These are phyloP conservation scores for Trachelus tabidus DNA, from an alignment of 2,888 invertebrate species.

Conservation along the genomic window DNA sequence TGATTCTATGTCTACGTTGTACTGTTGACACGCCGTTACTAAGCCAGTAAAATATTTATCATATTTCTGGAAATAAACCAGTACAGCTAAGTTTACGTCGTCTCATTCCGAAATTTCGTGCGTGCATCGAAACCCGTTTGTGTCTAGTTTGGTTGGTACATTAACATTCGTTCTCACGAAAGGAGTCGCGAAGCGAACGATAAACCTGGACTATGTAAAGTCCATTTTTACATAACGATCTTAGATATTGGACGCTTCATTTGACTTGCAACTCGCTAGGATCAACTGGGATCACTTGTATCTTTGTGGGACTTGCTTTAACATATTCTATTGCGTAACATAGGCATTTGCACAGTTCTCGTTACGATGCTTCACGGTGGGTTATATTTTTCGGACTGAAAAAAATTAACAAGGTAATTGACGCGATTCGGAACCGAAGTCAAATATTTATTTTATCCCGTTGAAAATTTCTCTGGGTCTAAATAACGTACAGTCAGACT, in stretches of 20 bases:
- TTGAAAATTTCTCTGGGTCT: neutral
- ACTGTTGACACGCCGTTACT: neutral
- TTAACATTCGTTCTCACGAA: neutral
- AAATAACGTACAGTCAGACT: neutral
- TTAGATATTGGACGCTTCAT: neutral
- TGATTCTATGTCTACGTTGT: neutral
- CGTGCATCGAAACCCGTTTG: neutral
- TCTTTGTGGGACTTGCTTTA: neutral
- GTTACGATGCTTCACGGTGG: neutral
- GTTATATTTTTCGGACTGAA: neutral
- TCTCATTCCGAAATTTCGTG: neutral
- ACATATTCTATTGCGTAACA: neutral
- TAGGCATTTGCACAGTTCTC: neutral
- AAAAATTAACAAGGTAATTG: neutral
- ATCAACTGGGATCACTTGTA: neutral
- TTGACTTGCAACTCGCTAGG: neutral
- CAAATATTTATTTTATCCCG: neutral
- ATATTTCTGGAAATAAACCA: conserved; percentile 47
- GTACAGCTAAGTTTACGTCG: neutral
- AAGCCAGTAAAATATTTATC: conserved; percentile 31
- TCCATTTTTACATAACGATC: neutral
- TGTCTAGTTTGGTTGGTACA: neutral
- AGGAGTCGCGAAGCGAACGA: neutral
- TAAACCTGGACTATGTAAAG: neutral
- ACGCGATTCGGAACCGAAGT: neutral